Evolutionary conservation across 2,797 vertebrate species (phyloP).

Genomic region (Emys orbicularis): DNA sequence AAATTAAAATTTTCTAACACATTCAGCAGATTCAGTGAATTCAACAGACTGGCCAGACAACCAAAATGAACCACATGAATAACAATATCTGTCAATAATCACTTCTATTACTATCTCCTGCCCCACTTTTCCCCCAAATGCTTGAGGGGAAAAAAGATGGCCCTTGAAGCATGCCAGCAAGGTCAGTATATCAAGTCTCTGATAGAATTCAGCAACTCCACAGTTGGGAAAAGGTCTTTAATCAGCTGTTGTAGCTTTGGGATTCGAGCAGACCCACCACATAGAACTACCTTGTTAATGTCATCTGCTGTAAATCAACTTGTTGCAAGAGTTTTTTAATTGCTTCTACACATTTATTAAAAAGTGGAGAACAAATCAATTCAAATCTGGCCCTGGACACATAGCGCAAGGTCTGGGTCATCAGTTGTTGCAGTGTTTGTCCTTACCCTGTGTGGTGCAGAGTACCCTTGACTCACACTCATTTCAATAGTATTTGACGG

Average conservation of each 20-base stretch:
- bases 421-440: not conserved
- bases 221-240: conserved; percentile 90
- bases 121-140: not conserved
- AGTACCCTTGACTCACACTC: not conserved
- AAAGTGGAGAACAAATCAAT: conserved; percentile 92
- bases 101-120: not conserved
- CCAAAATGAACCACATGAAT: not conserved
- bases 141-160: not conserved
- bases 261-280: conserved; percentile 94
- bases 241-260: conserved; percentile 96
- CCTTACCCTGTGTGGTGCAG: not conserved
- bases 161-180: not conserved
- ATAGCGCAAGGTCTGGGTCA: not conserved
- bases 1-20: not conserved
- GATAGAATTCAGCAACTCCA: conserved; percentile 87
- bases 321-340: conserved; percentile 89
- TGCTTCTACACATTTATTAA: conserved; percentile 94
- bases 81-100: not conserved
- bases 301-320: conserved; percentile 86
- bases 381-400: conserved; percentile 96
- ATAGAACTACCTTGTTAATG: conserved; percentile 96
- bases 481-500: not conserved
- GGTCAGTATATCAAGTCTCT: not conserved
- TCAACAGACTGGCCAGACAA: not conserved
- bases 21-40: not conserved